Base-by-base conservation (phyloP, 2,113 vertebrate genomes). In the Meriones unguiculatus region DNA sequence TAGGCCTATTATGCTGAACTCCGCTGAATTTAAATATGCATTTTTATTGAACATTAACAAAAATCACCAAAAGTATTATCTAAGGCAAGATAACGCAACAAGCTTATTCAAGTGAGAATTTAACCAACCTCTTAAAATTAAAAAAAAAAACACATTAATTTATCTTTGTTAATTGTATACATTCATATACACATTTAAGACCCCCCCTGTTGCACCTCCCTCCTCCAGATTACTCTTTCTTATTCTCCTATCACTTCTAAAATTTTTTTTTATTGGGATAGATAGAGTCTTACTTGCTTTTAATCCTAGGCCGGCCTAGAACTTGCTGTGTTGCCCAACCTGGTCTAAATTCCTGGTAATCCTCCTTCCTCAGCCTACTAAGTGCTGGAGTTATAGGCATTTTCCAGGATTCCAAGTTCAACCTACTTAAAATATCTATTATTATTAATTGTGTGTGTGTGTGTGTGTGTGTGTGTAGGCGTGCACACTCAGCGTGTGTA, bases 1-100 rank as follows among this genome's bases (percentile, higher is more conserved):
- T 69, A 38, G 59, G n/a, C 12, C 22, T 86, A 0, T 88, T 97
- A 91, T 77, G 59, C 38, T 93, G 35, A 97, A 78, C 4, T 65
- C 22, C 54, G 80, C 57, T 89, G 84, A 96, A 75, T 93, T 64
- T 67, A 90, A 94, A 73, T 87, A 57, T 32, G 86, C 75, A 38
- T 89, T 78, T 64, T 41, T 84, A 91, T 82, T 64, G 64, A 96
- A 64, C 87, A 67, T 69, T 50, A 50, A 52, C 84, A 87, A 87
- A 77, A 90, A 1, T 9, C 35, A 77, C 12, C 8, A 22, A 70
- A 93, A 89, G 9, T 93, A 73, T 91, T 84, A 72, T 7, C 15
- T 24, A 82, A 88, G 7, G 65, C 25, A 89, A 91, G 92, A 87
- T 54, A 91, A 95, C 35, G 59, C 67, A 78, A 76, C 11, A 72